Evolutionary conservation across 2,797 vertebrate species (phyloP).

Genomic region (Danio aesculapii): DNA sequence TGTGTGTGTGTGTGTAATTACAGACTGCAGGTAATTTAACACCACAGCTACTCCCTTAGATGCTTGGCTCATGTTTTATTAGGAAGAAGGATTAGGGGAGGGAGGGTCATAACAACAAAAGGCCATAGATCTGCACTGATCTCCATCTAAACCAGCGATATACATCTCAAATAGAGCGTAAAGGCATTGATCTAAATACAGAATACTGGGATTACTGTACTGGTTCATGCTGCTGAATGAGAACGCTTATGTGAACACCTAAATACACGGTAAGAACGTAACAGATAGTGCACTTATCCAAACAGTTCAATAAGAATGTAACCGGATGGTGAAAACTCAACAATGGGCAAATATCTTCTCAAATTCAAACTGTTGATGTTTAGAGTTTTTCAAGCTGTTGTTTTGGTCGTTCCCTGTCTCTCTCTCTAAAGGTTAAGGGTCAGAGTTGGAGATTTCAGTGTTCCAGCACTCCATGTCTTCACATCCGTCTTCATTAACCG

Average conservation of each 20-base stretch:
- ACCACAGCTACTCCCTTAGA: constrained; percentile 70
- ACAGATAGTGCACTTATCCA: neutral
- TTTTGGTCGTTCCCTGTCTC: constrained; percentile 10
- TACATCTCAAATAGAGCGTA: constrained; percentile 22
- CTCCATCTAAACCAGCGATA: constrained; percentile 32
- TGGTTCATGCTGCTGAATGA: neutral
- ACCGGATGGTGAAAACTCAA: neutral
- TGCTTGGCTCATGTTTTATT: constrained; percentile 73
- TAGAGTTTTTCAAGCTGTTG: constrained; percentile 55
- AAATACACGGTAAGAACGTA: neutral
- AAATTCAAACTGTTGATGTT: constrained; percentile 23
- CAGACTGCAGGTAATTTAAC: constrained; percentile 75
- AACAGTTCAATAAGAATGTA: neutral
- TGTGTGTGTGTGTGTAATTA: constrained; percentile 71
- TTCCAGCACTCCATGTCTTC: constrained; percentile 60
- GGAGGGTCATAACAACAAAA: constrained; percentile 49
- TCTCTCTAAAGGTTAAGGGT: constrained; percentile 72
- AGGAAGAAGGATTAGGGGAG: constrained; percentile 54
- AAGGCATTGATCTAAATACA: neutral
- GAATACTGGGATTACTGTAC: constrained; percentile 33
- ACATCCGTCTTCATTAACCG: constrained; percentile 78
- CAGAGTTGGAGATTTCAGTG: constrained; percentile 63
- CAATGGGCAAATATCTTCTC: neutral
- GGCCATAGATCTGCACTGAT: constrained; percentile 44
- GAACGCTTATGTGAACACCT: constrained; percentile 13